phyloP scores from a whole-genome alignment of 1,140 invertebrate species.

The Trichogramma pretiosum region DNA sequence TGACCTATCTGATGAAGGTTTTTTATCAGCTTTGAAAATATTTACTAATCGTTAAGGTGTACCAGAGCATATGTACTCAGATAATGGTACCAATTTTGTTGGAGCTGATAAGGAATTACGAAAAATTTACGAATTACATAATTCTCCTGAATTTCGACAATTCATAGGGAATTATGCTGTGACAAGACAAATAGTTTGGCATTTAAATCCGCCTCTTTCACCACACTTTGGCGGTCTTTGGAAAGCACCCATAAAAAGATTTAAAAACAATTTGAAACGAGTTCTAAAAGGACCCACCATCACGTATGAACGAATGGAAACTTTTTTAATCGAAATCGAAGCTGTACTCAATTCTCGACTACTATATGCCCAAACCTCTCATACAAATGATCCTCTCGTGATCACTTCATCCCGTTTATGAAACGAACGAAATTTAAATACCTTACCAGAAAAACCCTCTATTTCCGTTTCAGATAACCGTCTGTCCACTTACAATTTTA shows the following conservation, averaged over 20 bases:
- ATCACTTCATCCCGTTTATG: too few relatives aligned
- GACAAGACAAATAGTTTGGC: background rate
- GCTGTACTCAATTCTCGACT: too few relatives aligned
- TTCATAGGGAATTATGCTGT: background rate
- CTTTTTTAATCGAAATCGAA: too few relatives aligned
- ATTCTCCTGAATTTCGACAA: slow-evolving; percentile 4
- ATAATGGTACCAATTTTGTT: slow-evolving; percentile 2
- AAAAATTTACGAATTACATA: slow-evolving; percentile 10
- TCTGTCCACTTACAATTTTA: too few relatives aligned
- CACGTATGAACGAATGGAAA: too few relatives aligned
- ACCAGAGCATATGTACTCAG: background rate
- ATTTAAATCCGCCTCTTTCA: background rate
- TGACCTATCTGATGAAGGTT: background rate
- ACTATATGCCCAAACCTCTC: too few relatives aligned
- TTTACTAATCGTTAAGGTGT: slow-evolving; percentile 3
- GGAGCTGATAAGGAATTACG: slow-evolving; percentile 6
- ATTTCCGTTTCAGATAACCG: too few relatives aligned
- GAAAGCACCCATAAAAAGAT: background rate
- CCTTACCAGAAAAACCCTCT: too few relatives aligned
- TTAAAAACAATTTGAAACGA: slow-evolving; percentile 8
- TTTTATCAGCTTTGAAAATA: background rate
- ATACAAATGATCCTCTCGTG: too few relatives aligned
- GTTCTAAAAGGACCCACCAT: too few relatives aligned
- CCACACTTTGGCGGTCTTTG: background rate
- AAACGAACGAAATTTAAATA: too few relatives aligned